These are phyloP conservation scores for Condylura cristata DNA, from an alignment of 2,113 vertebrate species.

Conservation along the genomic window DNA sequence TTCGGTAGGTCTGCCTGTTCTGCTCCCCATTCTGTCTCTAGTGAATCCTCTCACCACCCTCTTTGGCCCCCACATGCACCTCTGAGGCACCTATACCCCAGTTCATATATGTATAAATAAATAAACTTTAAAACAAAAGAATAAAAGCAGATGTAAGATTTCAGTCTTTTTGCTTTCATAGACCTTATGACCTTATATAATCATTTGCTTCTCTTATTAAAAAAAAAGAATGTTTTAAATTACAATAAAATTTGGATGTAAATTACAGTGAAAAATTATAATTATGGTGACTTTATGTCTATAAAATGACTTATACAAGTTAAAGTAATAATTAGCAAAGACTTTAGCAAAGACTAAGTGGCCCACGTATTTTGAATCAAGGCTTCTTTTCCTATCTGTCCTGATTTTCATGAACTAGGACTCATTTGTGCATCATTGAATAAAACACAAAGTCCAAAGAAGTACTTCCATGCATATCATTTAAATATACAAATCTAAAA, in stretches of 20 bases:
- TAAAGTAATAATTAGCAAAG: not conserved
- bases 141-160: not conserved
- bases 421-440: not conserved
- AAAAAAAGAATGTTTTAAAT: not conserved
- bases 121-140: not conserved
- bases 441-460: not conserved
- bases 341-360: not conserved
- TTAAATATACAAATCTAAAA: slow-evolving; percentile 22
- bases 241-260: slow-evolving; percentile 8
- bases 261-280: not conserved
- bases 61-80: no score
- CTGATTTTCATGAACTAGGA: not conserved
- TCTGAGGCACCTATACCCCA: no score
- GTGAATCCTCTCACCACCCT: no score
- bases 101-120: no score
- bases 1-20: no score
- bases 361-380: not conserved
- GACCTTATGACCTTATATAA: not conserved
- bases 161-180: not conserved
- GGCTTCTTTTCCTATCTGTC: not conserved
- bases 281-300: not conserved
- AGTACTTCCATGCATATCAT: not conserved
- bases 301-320: not conserved
- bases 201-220: not conserved
- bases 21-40: no score